Evolutionary conservation across 2,113 vertebrate species (phyloP), one percentile per base, ranked within the genome.

Genomic region (Nibea albiflora): DNA sequence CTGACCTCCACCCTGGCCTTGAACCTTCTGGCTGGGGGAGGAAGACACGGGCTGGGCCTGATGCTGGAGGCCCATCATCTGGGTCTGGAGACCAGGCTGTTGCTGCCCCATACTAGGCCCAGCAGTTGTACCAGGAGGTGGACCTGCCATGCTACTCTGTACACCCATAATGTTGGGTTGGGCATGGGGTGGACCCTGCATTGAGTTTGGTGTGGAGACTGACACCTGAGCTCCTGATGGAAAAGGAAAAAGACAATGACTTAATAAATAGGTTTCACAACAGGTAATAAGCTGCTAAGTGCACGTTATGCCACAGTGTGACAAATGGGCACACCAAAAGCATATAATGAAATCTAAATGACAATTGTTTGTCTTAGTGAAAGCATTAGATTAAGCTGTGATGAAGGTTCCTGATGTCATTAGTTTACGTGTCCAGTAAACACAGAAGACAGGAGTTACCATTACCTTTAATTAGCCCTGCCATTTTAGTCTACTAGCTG

Each of bases 41-140:
- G 97, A 96, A 56, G 96, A 95, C 1, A 98, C 95, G 84, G 97
- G 96, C 94, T 98, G 97, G 93, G 96, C 96, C 93, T 98, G 98
- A 94, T 99, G 97, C 95, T 99, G 98, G 95, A 99, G 97, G 88
- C 96, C 96, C 94, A 99, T 96, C 69, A 98, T 96, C 80, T 98
- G 97, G 89, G 97, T 95, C 92, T 97, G 97, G 89, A 96, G 94
- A 92, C 97, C 96, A 93, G 97, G 95, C 85, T 97, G 96, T 71
- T 96, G 92, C 89, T 97, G 97, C 54, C 96, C 95, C 92, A 99
- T 95, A 91, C 71, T 96, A 85, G 96, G 92, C 93, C 96, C 89
- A 94, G 97, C 53, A 83, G 95, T 93, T 93, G 96, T 90, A 91
- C 96, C 95, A 77, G 96, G 85, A 5, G 94, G 95, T 78, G 96